These are phyloP conservation scores for Labeo calbasu DNA, from an alignment of 2,797 vertebrate genomes.

Conservation along the genomic window DNA sequence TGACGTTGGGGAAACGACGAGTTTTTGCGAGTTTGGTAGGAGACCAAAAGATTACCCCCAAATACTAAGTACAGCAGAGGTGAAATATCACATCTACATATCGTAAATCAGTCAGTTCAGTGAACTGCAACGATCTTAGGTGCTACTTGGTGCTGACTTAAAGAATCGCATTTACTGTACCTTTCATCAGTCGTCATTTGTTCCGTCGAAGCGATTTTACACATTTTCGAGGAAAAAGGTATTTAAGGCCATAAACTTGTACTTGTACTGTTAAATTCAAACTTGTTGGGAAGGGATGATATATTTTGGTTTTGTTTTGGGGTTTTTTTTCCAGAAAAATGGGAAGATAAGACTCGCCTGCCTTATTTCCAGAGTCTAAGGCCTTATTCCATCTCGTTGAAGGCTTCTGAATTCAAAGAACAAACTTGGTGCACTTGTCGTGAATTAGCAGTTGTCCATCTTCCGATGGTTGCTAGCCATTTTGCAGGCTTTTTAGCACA, in stretches of 20 bases:
- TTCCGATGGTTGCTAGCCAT: constrained; percentile 14
- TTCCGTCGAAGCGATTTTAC: constrained; percentile 68
- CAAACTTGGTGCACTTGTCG: constrained; percentile 72
- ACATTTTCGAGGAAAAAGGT: constrained; percentile 71
- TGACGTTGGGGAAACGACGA: constrained; percentile 52
- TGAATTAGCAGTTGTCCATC: constrained; percentile 50
- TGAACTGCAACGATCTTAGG: constrained; percentile 53
- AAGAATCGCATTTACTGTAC: constrained; percentile 77
- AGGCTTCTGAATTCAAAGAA: constrained; percentile 71
- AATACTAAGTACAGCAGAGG: constrained; percentile 36
- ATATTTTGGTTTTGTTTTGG: constrained; percentile 53
- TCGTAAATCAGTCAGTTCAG: constrained; percentile 52
- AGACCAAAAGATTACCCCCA: constrained; percentile 11
- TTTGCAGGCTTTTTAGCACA: constrained; percentile 51
- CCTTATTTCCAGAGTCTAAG: constrained; percentile 81
- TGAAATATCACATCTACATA: constrained; percentile 43
- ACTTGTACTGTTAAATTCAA: constrained; percentile 80
- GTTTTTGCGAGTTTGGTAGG: constrained; percentile 18
- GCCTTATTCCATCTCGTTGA: constrained; percentile 77
- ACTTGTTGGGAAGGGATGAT: constrained; percentile 51
- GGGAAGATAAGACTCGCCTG: constrained; percentile 76
- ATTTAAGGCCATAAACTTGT: constrained; percentile 73
- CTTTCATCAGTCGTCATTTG: constrained; percentile 57
- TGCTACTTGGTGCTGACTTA: constrained; percentile 84
- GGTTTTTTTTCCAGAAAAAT: constrained; percentile 66